Percentiles rank a stretch among this genome's conserved stretches.
Evolutionary conservation across 2,888 invertebrate genomes (phyloP).

Genomic region (Camponotus fellah): DNA sequence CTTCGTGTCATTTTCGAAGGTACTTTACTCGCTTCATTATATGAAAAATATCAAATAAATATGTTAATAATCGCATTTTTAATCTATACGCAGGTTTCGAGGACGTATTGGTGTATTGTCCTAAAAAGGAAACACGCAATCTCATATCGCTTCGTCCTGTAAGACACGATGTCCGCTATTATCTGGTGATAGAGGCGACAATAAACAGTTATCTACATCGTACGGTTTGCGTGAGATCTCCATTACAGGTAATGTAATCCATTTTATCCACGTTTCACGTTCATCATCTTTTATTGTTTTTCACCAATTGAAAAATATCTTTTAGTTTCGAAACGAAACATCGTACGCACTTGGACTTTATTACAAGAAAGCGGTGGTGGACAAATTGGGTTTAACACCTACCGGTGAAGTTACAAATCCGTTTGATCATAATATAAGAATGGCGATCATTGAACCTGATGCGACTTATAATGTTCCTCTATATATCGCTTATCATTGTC

Average conservation of each 20-base stretch:
- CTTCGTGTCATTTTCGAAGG: constrained; percentile 89
- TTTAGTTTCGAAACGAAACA: constrained; percentile 92
- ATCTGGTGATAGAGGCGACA: constrained; percentile 90
- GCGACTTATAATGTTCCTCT: constrained; percentile 92
- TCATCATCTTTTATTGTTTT: neutral
- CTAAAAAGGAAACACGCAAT: constrained; percentile 89
- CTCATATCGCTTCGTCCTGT: constrained; percentile 89
- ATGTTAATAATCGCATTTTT: neutral
- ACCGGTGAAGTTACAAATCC: constrained; percentile 91
- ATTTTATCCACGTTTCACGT: neutral
- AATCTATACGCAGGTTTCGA: constrained; percentile 86
- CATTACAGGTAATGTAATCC: constrained; percentile 89
- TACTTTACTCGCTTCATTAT: constrained; percentile 48
- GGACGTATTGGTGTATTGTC: constrained; percentile 89
- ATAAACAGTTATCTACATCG: constrained; percentile 87
- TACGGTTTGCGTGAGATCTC: constrained; percentile 90
- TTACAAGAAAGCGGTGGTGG: constrained; percentile 91
- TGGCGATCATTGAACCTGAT: constrained; percentile 91
- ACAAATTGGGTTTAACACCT: constrained; percentile 89
- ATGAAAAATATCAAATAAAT: neutral
- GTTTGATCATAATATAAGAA: constrained; percentile 91
- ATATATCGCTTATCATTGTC: constrained; percentile 93
- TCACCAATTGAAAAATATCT: constrained; percentile 43
- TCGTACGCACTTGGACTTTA: constrained; percentile 92
- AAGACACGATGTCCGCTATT: constrained; percentile 89